Evolutionary conservation across 2,797 vertebrate genomes (phyloP).

Genomic region (Lacerta agilis): DNA sequence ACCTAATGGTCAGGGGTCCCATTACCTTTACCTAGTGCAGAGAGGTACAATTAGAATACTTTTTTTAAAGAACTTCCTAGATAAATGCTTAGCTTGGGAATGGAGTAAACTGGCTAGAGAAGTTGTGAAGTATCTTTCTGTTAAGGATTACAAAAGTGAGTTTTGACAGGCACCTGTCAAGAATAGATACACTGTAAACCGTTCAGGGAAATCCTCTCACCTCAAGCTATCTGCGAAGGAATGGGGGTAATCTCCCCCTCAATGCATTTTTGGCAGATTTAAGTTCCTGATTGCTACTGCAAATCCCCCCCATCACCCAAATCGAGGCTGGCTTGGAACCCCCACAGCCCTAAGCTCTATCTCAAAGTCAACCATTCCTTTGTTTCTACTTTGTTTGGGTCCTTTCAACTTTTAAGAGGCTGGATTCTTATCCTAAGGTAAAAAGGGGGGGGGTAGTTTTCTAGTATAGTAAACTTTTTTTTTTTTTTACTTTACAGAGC

Average conservation of each 20-base stretch:
- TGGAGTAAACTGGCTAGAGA: neutral
- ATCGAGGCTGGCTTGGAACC: neutral
- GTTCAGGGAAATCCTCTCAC: neutral
- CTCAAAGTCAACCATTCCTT: neutral
- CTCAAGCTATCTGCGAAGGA: neutral
- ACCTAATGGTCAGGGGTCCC: too few species aligned
- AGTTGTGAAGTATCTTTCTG: neutral
- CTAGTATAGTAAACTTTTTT: neutral
- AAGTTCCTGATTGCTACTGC: neutral
- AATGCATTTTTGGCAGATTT: neutral
- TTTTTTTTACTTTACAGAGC: slow-evolving; percentile 9
- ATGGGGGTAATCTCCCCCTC: neutral
- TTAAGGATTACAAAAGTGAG: neutral
- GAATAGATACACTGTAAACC: neutral
- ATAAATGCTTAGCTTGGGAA: neutral
- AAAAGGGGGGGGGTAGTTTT: neutral
- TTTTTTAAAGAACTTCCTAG: neutral
- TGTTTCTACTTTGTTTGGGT: neutral
- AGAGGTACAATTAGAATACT: neutral
- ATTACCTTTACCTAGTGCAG: neutral
- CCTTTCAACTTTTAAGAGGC: neutral
- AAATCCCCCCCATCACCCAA: neutral
- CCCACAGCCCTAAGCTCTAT: neutral
- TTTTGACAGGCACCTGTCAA: neutral
- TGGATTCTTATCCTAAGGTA: neutral